These are phyloP conservation scores for Elachura formosa DNA, from an alignment of 2,113 vertebrate species.

Conservation along the genomic window DNA sequence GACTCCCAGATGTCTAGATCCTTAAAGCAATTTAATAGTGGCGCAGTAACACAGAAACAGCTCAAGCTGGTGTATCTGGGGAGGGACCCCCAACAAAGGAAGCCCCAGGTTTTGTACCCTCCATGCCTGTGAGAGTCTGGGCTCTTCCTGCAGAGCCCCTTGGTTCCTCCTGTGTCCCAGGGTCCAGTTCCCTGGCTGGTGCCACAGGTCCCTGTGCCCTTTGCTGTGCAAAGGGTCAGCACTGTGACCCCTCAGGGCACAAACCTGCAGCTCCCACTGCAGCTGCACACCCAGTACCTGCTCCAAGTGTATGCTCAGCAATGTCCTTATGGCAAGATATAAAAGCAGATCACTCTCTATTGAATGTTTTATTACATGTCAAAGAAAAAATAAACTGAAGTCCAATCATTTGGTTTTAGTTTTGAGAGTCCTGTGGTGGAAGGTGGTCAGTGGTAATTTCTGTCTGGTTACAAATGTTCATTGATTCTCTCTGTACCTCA, in stretches of 20 bases:
- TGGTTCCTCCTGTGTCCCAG: background rate
- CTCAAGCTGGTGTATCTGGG: background rate
- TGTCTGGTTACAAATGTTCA: background rate
- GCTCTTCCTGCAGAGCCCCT: background rate
- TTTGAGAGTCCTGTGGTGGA: background rate
- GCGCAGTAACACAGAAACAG: background rate
- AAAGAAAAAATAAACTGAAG: background rate
- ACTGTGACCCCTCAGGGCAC: too few species aligned
- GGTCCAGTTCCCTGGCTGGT: rapidly evolving
- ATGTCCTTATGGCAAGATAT: background rate
- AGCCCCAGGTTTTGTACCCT: background rate
- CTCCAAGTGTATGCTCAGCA: background rate
- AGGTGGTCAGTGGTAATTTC: background rate
- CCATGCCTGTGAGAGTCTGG: background rate
- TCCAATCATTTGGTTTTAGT: background rate
- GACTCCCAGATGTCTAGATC: background rate
- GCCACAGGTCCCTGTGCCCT: background rate
- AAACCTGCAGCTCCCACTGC: background rate
- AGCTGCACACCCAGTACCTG: background rate
- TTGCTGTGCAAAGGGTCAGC: background rate
- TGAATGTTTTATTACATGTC: background rate
- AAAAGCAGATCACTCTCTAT: background rate
- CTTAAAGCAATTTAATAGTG: rapidly evolving
- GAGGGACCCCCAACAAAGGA: background rate
- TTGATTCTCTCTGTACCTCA: background rate